Base-by-base conservation (phyloP, 2,888 invertebrate species). In the Lysandra bellargus region DNA sequence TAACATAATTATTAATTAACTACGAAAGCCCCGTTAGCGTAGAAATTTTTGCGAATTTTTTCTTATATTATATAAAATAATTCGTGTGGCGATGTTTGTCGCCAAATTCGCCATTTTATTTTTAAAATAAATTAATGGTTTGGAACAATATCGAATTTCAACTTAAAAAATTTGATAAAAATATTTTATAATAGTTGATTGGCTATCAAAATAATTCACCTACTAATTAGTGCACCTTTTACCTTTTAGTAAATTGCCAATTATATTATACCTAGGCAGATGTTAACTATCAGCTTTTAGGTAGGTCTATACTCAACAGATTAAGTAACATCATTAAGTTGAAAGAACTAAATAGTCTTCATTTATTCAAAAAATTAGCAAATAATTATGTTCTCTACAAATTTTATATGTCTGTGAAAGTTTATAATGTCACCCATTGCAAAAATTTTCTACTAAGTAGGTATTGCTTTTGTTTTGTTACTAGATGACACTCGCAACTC, bases 171-270 rank as follows among this genome's bases (percentile, higher is more conserved):
- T 17, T 57, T 4, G 4, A 57, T 17, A 57, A 57, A 1, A 57
- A 17, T 14, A 14, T 4, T 17, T 57, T 17, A 57, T 17, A 17
- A 14, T 0, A 69, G 1, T 33, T 33, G 2, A 69, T 69, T 37
- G 33, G 69, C 33, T 30, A 64, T 12, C 9, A 64, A 64, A 30
- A 23, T 69, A 33, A 14, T 69, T 69, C 14, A 5, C 33, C 30
- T 12, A 23, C 23, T 61, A 61, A 64, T 69, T 4, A 69, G 33
- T 33, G 33, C 69, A 69, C 69, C 69, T 69, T 69, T 69, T 37
- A 14, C 69, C 69, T 69, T 69, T 69, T 37, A 14, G 69, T 69
- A 37, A 33, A 69, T 69, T 37, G 69, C 14, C 33, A 69, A 69
- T 69, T 69, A 30, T 64, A 9, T 64, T 12, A 33, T 14, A 37